phyloP scores from a whole-genome alignment of 2,888 invertebrate species.

The Pristionchus arcanus region DNA sequence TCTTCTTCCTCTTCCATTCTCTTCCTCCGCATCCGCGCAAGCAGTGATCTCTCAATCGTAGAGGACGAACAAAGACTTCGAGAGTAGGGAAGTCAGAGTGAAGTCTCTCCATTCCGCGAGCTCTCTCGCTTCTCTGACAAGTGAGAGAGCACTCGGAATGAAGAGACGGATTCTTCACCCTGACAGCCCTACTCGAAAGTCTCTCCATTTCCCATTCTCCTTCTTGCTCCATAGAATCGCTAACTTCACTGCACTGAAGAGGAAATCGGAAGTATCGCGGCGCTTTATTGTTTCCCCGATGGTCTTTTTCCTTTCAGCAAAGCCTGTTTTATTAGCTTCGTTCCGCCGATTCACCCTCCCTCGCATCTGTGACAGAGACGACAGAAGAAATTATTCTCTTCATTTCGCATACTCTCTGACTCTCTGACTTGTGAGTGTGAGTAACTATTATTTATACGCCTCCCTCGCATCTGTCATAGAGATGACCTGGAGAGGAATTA shows the following conservation, averaged over 20 bases:
- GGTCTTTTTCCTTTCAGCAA: neutral
- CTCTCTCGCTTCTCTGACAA: neutral
- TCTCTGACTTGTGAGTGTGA: no score
- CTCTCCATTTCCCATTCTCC: no score
- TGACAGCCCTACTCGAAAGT: no score
- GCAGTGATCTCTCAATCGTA: neutral
- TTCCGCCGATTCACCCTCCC: slow-evolving; percentile 2
- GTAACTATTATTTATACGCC: no score
- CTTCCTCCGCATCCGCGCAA: neutral
- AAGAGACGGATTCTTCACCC: no score
- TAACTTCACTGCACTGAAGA: neutral
- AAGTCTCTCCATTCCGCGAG: neutral
- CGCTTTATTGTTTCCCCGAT: neutral
- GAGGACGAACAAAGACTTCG: slow-evolving; percentile 4
- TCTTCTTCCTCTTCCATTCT: slow-evolving; percentile 10
- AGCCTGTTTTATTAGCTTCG: neutral
- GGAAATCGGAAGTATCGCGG: neutral
- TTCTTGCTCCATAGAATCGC: neutral
- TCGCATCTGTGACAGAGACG: neutral
- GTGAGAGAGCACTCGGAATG: no score
- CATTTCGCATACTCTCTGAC: neutral
- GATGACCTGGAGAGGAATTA: no score
- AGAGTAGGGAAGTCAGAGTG: no score
- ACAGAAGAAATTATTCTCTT: no score
- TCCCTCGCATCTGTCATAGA: neutral